These are phyloP conservation scores for Rhinatrema bivittatum DNA, from an alignment of 2,797 vertebrate species.

Conservation along the genomic window DNA sequence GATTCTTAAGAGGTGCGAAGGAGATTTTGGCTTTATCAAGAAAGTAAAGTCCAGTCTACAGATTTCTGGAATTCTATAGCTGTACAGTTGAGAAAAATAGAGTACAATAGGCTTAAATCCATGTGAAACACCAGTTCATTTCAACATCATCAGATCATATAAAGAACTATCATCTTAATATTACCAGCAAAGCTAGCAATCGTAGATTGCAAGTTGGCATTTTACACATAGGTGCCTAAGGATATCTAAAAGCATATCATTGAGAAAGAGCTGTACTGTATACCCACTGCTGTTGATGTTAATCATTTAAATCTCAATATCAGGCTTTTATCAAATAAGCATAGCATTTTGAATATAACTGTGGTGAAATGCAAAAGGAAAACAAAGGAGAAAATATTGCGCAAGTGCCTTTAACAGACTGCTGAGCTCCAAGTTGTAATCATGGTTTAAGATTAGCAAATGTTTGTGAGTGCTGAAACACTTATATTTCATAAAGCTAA, in stretches of 20 bases:
- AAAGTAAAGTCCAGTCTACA: too few species aligned
- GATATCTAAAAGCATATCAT: neutral
- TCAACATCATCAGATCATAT: too few species aligned
- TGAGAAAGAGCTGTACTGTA: neutral
- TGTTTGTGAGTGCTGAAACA: neutral
- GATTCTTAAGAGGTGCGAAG: too few species aligned
- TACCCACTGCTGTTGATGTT: accelerated
- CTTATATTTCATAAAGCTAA: accelerated
- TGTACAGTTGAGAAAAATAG: too few species aligned
- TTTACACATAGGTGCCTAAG: accelerated
- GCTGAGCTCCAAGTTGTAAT: neutral
- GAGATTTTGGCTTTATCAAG: too few species aligned
- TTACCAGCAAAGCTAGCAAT: too few species aligned
- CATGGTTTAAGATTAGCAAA: neutral
- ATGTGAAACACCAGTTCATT: too few species aligned
- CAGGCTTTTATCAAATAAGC: neutral
- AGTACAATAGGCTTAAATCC: too few species aligned
- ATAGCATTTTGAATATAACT: neutral
- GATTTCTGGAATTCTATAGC: too few species aligned
- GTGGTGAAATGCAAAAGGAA: constrained; percentile 1
- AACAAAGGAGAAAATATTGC: neutral
- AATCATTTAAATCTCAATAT: neutral
- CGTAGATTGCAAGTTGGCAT: neutral
- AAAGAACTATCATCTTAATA: too few species aligned
- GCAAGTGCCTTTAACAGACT: neutral